phyloP scores from a whole-genome alignment of 2,797 vertebrate genomes.

The Enteromius anoplus region DNA sequence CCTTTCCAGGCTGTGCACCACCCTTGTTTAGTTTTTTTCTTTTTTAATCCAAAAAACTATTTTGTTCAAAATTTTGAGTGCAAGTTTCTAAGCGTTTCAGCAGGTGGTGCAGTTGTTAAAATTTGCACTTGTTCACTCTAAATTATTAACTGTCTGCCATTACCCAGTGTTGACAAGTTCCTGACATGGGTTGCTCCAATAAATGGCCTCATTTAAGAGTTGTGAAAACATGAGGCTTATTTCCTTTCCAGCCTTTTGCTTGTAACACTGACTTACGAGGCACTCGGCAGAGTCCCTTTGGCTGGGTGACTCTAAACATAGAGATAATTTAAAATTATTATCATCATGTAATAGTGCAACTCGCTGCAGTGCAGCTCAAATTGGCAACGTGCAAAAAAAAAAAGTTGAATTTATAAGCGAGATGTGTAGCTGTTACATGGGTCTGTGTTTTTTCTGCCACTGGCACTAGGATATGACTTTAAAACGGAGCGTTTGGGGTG shows the following conservation, averaged over 20 bases:
- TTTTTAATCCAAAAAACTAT: not conserved
- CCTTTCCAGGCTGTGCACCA: not conserved
- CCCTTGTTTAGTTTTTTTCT: conserved; percentile 28
- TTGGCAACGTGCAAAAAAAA: conserved; percentile 66
- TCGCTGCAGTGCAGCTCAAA: conserved; percentile 80
- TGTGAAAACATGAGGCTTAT: conserved; percentile 64
- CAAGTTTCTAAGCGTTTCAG: conserved; percentile 6
- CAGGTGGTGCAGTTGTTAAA: conserved; percentile 31
- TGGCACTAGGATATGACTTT: conserved; percentile 65
- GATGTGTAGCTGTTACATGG: conserved; percentile 70
- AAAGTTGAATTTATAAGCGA: conserved; percentile 41
- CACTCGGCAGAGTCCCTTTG: conserved; percentile 62
- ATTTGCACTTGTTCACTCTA: conserved; percentile 54
- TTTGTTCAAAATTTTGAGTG: conserved; percentile 5
- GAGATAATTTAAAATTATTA: conserved; percentile 69
- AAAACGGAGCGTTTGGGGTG: conserved; percentile 26
- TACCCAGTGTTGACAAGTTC: conserved; percentile 72
- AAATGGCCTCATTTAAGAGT: conserved; percentile 63
- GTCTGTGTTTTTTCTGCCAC: conserved; percentile 60
- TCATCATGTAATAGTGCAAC: conserved; percentile 72
- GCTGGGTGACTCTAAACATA: conserved; percentile 60
- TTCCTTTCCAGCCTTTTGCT: conserved; percentile 75
- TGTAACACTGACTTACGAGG: conserved; percentile 69
- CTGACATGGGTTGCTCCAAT: conserved; percentile 19
- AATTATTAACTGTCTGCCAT: conserved; percentile 44